Evolutionary conservation across 2,113 vertebrate species (phyloP), one percentile per base, ranked within the genome.

Genomic region (Ovis aries): DNA sequence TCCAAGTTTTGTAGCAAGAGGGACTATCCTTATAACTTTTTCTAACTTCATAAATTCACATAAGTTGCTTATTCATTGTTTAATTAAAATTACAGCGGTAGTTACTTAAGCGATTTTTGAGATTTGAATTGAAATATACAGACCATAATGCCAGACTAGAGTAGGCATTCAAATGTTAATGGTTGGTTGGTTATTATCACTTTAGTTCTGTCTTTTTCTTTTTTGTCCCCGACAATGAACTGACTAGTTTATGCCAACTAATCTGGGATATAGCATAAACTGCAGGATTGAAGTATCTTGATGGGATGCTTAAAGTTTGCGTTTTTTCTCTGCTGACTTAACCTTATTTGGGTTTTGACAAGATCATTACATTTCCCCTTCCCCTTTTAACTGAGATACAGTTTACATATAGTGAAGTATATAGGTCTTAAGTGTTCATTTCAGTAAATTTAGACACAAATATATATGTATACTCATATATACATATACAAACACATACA

Each of bases 21-120:
- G 67, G 17, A 84, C 33, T 84, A 6, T 31, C 59, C 13, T 94
- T 31, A 87, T 52, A 27, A 40, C 21, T 53, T 96, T 87, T 21
- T 23, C n/a, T 93, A 43, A n/a, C 14, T 90, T 87, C 92, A n/a
- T 92, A 94, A 96, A 94, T 36, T 95, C 31, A 74, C n/a, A n/a
- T 67, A 48, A n/a, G 33, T 86, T 89, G 23, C 15, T 59, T 90
- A 87, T 3, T 92, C 25, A 21, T 59, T 94, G 89, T 82, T 92
- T 31, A 71, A 71, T 89, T 53, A 55, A 95, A 95, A 25, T 40
- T 5, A 60, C 55, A 94, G 27, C 78, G 9, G 29, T 96, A 77
- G 48, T 88, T 88, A 89, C 48, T 36, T 64, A 16, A n/a, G 25
- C 6, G 3, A 4, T 36, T 88, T 48, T 93, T 40, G 23, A 64